Percentiles rank a stretch among this genome's conserved stretches.
These are phyloP conservation scores for Amitus sp. DNA, from an alignment of 2,888 invertebrate genomes.

Conservation along the genomic window DNA sequence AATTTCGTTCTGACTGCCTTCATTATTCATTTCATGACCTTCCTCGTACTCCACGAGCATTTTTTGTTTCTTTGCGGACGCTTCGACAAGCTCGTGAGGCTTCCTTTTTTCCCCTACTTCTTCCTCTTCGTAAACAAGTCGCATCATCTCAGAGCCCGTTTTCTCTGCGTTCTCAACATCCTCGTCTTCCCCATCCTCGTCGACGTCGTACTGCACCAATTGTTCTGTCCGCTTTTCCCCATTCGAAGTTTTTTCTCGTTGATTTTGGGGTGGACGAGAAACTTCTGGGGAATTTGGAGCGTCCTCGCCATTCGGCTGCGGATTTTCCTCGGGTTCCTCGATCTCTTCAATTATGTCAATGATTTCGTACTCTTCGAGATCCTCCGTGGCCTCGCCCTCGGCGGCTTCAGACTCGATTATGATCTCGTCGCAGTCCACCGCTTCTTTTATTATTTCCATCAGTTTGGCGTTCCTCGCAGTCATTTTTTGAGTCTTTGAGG, in stretches of 20 bases:
- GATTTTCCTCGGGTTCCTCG: constrained; percentile 48
- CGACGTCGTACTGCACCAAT: constrained; percentile 54
- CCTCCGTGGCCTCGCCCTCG: constrained; percentile 46
- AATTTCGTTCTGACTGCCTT: constrained; percentile 52
- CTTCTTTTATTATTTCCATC: constrained; percentile 49
- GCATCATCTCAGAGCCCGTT: no score
- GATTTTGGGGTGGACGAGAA: constrained; percentile 1
- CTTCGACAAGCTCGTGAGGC: no score
- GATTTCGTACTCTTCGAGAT: constrained; percentile 59
- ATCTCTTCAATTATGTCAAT: constrained; percentile 57
- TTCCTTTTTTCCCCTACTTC: neutral
- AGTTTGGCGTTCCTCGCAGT: constrained; percentile 43
- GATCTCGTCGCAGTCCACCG: constrained; percentile 51
- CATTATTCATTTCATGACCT: constrained; percentile 38
- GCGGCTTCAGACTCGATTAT: constrained; percentile 52
- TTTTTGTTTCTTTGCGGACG: constrained; percentile 27
- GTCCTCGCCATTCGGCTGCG: neutral
- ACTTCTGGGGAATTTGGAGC: neutral
- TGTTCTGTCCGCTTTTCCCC: constrained; percentile 26
- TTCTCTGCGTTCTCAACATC: constrained; percentile 44
- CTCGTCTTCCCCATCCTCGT: constrained; percentile 62
- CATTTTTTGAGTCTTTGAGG: constrained; percentile 33
- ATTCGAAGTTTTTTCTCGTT: constrained; percentile 1
- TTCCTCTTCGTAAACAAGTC: constrained; percentile 4
- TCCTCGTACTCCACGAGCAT: constrained; percentile 39